These are phyloP conservation scores for Cathartes aura DNA, from an alignment of 2,113 vertebrate genomes.

Conservation along the genomic window DNA sequence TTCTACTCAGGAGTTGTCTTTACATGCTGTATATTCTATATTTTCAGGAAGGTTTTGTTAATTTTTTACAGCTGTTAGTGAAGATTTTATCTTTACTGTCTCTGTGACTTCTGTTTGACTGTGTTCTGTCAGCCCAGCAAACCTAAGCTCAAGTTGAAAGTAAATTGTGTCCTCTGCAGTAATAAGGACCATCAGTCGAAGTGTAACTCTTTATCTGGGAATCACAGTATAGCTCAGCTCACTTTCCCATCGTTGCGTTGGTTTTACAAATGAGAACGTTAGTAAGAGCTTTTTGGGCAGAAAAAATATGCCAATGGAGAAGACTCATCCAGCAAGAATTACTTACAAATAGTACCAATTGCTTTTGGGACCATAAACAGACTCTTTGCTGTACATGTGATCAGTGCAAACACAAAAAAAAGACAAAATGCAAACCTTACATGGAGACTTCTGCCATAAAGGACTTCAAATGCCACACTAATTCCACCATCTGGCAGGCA, in stretches of 20 bases:
- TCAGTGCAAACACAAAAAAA: neutral
- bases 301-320: neutral
- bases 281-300: neutral
- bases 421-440: neutral
- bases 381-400: fast-evolving
- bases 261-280: neutral
- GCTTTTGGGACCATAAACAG: neutral
- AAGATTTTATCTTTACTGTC: neutral
- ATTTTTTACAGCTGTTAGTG: neutral
- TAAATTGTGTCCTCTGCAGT: neutral
- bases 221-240: neutral
- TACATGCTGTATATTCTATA: neutral
- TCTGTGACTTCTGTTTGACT: neutral
- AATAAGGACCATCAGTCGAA: neutral
- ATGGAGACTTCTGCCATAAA: neutral
- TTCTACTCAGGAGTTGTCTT: neutral
- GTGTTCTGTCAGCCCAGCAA: neutral
- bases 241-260: neutral
- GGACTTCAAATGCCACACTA: neutral
- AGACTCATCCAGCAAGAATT: neutral
- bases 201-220: neutral
- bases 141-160: neutral
- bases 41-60: neutral
- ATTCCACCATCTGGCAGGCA: neutral
- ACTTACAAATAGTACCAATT: neutral